phyloP scores from a whole-genome alignment of 2,113 vertebrate species.

The Tetraodon nigroviridis region DNA sequence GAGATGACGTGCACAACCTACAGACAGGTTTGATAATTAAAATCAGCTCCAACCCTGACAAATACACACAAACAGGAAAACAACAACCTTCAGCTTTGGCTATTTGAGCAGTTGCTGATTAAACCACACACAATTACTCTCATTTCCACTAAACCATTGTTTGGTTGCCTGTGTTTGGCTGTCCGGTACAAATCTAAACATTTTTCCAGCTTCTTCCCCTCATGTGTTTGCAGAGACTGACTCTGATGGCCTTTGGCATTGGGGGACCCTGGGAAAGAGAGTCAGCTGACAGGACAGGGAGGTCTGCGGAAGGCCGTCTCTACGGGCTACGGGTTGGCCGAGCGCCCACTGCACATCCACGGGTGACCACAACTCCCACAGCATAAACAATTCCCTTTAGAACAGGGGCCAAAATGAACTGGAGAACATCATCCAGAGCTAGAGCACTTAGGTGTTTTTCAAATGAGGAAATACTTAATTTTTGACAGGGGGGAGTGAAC shows the following conservation, averaged over 20 bases:
- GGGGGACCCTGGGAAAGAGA: slow-evolving; percentile 68
- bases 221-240: slow-evolving; percentile 71
- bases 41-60: slow-evolving; percentile 3
- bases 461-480: neutral
- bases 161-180: slow-evolving; percentile 30
- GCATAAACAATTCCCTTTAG: slow-evolving; percentile 50
- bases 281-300: slow-evolving; percentile 71
- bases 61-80: neutral
- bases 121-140: slow-evolving; percentile 7
- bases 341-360: slow-evolving; percentile 53
- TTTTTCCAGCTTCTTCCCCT: slow-evolving; percentile 56
- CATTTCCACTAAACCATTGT: slow-evolving; percentile 20
- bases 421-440: slow-evolving; percentile 12
- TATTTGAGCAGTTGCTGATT: neutral
- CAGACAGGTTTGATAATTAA: slow-evolving; percentile 13
- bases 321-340: slow-evolving; percentile 58
- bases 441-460: slow-evolving; percentile 1
- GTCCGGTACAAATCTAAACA: slow-evolving; percentile 45
- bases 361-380: slow-evolving; percentile 48
- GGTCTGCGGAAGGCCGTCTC: slow-evolving; percentile 51
- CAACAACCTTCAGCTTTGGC: neutral
- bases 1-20: slow-evolving; percentile 6
- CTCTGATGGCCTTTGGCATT: slow-evolving; percentile 69
- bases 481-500: neutral
- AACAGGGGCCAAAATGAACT: slow-evolving; percentile 32